phyloP scores from a whole-genome alignment of 2,797 vertebrate species.

The Pantherophis alleghaniensis region DNA sequence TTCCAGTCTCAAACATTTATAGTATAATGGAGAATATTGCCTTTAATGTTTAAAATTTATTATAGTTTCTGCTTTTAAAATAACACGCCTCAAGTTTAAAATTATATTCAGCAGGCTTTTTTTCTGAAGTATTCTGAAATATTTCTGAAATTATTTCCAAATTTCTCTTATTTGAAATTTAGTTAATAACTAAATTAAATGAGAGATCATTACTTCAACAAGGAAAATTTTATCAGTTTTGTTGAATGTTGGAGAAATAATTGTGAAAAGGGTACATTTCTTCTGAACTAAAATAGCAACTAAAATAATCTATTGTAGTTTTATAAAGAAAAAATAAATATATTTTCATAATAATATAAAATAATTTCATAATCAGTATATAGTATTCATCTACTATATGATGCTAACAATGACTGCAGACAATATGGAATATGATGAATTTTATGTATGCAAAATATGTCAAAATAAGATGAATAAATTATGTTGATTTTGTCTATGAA shows the following conservation, averaged over 20 bases:
- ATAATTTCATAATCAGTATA: neutral
- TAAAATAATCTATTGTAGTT: neutral
- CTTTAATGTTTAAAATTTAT: neutral
- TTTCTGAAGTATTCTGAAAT: conserved; percentile 12
- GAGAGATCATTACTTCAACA: neutral
- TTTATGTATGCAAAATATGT: neutral
- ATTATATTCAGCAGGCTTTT: conserved; percentile 10
- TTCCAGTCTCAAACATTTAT: conserved; percentile 16
- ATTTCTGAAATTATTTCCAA: neutral
- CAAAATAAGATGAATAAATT: neutral
- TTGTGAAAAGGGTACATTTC: neutral
- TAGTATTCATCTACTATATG: neutral
- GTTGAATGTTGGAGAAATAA: neutral
- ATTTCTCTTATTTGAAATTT: neutral
- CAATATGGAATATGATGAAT: neutral
- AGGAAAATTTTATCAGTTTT: neutral
- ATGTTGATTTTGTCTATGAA: neutral
- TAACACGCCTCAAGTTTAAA: neutral
- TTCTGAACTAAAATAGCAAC: neutral
- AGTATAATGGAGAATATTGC: conserved; percentile 13
- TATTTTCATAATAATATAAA: neutral
- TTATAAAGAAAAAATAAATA: neutral
- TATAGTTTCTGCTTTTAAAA: neutral
- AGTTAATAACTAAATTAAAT: neutral
- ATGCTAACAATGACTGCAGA: neutral